Base-by-base conservation (phyloP, 2,113 vertebrate genomes). In the Pachypanchax playfairii region DNA sequence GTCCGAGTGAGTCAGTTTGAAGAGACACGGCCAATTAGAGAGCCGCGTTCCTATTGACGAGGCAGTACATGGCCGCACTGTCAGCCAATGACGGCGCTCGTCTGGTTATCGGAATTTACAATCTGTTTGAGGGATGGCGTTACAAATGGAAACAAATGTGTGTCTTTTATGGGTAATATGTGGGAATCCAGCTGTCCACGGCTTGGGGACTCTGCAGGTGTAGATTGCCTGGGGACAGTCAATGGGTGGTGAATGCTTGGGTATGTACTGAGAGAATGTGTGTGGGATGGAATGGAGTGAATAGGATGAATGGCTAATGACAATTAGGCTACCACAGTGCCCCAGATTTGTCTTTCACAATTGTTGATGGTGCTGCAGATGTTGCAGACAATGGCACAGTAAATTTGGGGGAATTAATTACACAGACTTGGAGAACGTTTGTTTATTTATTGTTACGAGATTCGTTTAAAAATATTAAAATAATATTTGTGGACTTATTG, bases 141-240 rank as follows among this genome's bases (percentile, higher is more conserved):
- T 90, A 89, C 91, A 93, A 92, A 92, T 93, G 90, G 91, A 93
- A 92, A 92, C 91, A 92, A 93, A 92, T 93, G 91, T 93, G 91
- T 87, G 89, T 92, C 88, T 92, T 93, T 92, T 91, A 91, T 87
- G 88, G 83, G 84, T 89, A 78, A 93, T 89, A 87, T 91, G 92
- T 92, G 92, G 91, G 91, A 92, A 92, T 91, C 88, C 90, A 93
- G 92, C 91, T 93, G 91, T 90, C 83, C 73, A 22, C 75, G 57
- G 75, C 61, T 88, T 75, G 67, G 60, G 70, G 51, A 87, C 69
- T 80, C 75, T 85, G 84, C 89, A 92, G 91, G 92, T 93, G 92
- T 85, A 87, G 82, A 92, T 78, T 48, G 90, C 91, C 87, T 64
- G 76, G 85, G 88, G 89, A 87, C 87, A 85, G 74, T 75, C 58